phyloP scores from a whole-genome alignment of 2,888 invertebrate genomes.

The Myopa tessellatipennis region DNA sequence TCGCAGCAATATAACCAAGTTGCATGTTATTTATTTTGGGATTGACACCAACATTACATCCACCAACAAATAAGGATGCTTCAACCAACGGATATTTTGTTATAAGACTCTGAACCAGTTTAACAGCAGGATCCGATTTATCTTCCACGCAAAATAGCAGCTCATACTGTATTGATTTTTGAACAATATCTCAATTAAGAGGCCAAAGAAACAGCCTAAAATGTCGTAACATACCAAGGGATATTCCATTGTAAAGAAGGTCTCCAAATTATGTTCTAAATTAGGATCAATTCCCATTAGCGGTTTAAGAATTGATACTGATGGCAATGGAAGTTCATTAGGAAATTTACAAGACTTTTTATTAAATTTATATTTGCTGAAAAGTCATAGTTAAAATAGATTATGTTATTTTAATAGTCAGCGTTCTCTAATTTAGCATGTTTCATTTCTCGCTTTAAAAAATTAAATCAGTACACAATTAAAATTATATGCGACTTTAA shows the following conservation, averaged over 20 bases:
- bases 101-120: conserved; percentile 83
- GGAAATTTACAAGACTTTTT: conserved; percentile 77
- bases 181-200: neutral
- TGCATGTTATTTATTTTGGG: conserved; percentile 99
- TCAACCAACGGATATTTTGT: conserved; percentile 87
- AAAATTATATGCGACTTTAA: too few relatives aligned
- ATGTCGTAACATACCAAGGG: conserved; percentile 72
- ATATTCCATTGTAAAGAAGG: conserved; percentile 95
- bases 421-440: too few relatives aligned
- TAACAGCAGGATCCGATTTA: conserved; percentile 86
- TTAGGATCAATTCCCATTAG: conserved; percentile 94
- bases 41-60: conserved; percentile 92
- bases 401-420: too few relatives aligned
- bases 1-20: conserved; percentile 90
- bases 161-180: conserved; percentile 75
- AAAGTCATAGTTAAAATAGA: conserved; percentile 50
- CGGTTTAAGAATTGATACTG: conserved; percentile 94
- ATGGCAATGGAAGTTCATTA: conserved; percentile 83
- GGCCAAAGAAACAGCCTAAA: neutral
- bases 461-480: too few relatives aligned
- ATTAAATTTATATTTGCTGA: conserved; percentile 75
- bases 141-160: conserved; percentile 94
- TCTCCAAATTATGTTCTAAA: conserved; percentile 89
- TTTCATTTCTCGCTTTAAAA: too few relatives aligned
- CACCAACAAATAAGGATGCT: conserved; percentile 79